These are phyloP conservation scores for Sebastes taczanowskii DNA, from an alignment of 2,797 vertebrate species.

Conservation along the genomic window DNA sequence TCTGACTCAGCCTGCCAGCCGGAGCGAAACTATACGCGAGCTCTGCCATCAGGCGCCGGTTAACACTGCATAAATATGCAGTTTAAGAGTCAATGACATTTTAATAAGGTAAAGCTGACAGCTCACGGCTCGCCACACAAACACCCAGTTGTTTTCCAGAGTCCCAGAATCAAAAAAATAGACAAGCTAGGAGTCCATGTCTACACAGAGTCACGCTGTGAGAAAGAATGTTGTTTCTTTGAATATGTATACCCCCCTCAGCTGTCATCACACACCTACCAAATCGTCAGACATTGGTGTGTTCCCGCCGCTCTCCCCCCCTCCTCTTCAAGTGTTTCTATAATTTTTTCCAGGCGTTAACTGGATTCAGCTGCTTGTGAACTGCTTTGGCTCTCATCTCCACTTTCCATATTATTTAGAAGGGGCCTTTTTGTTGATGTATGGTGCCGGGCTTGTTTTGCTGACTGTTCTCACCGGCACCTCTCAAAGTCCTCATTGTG, in stretches of 20 bases:
- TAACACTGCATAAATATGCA: constrained; percentile 83
- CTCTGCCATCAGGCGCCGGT: constrained; percentile 73
- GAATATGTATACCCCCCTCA: constrained; percentile 58
- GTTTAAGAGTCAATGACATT: constrained; percentile 83
- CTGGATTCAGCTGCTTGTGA: constrained; percentile 72
- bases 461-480: constrained; percentile 54
- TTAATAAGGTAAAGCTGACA: constrained; percentile 84
- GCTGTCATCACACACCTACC: constrained; percentile 54
- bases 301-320: neutral
- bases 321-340: constrained; percentile 52
- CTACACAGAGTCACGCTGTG: constrained; percentile 49
- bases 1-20: constrained; percentile 74
- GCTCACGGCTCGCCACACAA: constrained; percentile 65
- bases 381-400: constrained; percentile 72
- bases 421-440: constrained; percentile 68
- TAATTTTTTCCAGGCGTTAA: constrained; percentile 79
- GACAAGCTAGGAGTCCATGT: constrained; percentile 33
- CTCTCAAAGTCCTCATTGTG: constrained; percentile 80
- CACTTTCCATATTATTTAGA: constrained; percentile 75
- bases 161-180: constrained; percentile 51
- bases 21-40: constrained; percentile 58
- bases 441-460: constrained; percentile 58
- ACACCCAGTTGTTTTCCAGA: constrained; percentile 67
- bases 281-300: constrained; percentile 56
- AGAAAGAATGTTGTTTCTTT: constrained; percentile 68